A percentile compares a stretch with the other conserved stretches of the same genome.
Evolutionary conservation across 2,113 vertebrate genomes (phyloP).

Genomic region (Eudyptes chrysolophus): DNA sequence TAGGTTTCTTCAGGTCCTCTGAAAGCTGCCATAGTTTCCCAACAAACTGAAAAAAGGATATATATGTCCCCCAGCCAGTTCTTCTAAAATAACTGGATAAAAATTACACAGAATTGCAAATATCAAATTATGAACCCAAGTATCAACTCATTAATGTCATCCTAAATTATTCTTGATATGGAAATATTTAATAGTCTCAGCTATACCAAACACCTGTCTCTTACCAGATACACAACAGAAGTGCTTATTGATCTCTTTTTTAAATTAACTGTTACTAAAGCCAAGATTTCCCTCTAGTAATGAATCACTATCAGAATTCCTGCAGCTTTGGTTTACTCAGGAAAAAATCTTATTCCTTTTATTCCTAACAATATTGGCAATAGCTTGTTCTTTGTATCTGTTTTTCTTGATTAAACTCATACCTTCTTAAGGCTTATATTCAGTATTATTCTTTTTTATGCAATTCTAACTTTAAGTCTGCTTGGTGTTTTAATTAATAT

Average conservation of each 20-base stretch:
- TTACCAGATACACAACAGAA: constrained; percentile 4
- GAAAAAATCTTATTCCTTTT: not conserved
- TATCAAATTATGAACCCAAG: not conserved
- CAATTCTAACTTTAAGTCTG: not conserved
- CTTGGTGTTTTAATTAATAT: not conserved
- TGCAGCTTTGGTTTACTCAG: not conserved
- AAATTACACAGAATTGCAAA: not conserved
- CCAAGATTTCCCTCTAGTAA: not conserved
- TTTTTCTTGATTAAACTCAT: not conserved
- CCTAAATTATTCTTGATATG: constrained; percentile 5
- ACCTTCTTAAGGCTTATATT: not conserved
- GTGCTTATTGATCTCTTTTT: constrained; percentile 26
- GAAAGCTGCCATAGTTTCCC: not conserved
- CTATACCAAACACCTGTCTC: constrained; percentile 6
- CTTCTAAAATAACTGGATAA: not conserved
- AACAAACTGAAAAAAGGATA: not conserved
- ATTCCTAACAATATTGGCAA: not conserved
- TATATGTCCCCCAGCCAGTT: not conserved
- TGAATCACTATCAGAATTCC: not conserved
- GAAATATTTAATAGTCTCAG: constrained; percentile 22
- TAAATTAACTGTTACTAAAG: constrained; percentile 6
- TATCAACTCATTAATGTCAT: not conserved
- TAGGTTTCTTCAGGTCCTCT: not conserved
- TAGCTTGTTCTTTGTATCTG: not conserved
- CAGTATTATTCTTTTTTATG: not conserved